Percentiles rank a stretch among this genome's conserved stretches.
Evolutionary conservation across 2,113 vertebrate genomes (phyloP).

Genomic region (Rhea pennata): DNA sequence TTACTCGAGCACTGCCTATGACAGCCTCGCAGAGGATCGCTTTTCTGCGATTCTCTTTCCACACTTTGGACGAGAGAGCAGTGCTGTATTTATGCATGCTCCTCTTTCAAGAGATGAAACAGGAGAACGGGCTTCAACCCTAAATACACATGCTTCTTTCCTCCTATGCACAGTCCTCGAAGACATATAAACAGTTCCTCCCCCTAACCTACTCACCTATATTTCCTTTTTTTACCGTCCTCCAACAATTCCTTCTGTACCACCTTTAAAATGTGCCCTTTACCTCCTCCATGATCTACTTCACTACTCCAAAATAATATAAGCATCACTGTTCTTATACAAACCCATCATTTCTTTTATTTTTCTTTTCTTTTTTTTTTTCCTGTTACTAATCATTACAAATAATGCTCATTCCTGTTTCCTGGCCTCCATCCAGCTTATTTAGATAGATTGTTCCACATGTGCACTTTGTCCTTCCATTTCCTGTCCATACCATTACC

Average conservation of each 20-base stretch:
- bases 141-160: conserved; percentile 12
- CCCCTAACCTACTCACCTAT: neutral
- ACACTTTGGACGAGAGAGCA: neutral
- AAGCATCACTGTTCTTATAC: neutral
- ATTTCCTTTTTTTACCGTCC: neutral
- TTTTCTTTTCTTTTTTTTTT: no score
- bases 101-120: conserved; percentile 32
- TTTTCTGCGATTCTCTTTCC: neutral
- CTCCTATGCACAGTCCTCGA: neutral
- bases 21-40: neutral
- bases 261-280: neutral
- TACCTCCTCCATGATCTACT: neutral
- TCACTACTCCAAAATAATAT: neutral
- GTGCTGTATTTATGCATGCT: conserved; percentile 10
- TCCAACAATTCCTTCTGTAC: neutral
- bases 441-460: conserved; percentile 58
- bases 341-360: neutral
- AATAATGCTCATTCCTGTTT: conserved; percentile 26
- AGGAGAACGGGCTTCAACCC: conserved; percentile 4
- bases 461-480: conserved; percentile 54
- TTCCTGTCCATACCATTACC: conserved; percentile 12
- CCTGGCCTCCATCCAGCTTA: conserved; percentile 52
- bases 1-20: neutral
- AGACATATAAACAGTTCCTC: neutral
- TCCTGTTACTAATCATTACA: neutral